Percentiles rank a stretch among this genome's conserved stretches.
These are phyloP conservation scores for Dicerorhinus sumatrensis DNA, from an alignment of 2,113 vertebrate species.

Conservation along the genomic window DNA sequence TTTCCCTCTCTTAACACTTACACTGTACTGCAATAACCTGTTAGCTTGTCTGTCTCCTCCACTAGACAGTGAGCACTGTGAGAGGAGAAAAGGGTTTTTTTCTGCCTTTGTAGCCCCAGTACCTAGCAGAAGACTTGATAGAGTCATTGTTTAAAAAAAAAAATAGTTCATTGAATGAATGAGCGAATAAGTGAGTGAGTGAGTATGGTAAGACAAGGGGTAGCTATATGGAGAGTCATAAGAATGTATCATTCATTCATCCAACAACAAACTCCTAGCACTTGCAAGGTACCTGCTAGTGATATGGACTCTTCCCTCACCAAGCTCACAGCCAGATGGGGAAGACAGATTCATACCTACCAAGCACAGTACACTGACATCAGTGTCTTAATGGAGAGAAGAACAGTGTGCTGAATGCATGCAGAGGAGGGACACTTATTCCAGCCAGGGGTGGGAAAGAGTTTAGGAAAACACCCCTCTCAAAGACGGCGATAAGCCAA, in stretches of 20 bases:
- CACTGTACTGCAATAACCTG: not conserved
- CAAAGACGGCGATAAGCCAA: not conserved
- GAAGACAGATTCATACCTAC: not conserved
- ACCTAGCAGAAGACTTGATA: not conserved
- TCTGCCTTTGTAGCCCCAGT: not conserved
- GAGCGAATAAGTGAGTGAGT: not conserved
- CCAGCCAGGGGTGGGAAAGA: not conserved
- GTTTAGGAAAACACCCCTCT: not conserved
- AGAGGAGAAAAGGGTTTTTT: not conserved
- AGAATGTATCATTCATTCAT: constrained; percentile 3
- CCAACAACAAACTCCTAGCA: not conserved
- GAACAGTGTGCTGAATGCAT: not conserved
- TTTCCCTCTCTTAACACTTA: not conserved
- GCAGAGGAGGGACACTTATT: not conserved
- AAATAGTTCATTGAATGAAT: not conserved
- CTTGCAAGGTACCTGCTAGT: not conserved
- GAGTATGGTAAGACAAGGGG: not conserved
- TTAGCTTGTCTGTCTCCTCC: not conserved
- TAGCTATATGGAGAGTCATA: not conserved
- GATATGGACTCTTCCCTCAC: not conserved
- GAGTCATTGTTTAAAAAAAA: not conserved
- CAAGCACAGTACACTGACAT: not conserved
- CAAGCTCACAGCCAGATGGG: not conserved
- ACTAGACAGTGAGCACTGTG: not conserved
- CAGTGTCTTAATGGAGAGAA: not conserved